Conservation (phyloP, 1,140 invertebrate genomes). For the Drosophila lini region DNA sequence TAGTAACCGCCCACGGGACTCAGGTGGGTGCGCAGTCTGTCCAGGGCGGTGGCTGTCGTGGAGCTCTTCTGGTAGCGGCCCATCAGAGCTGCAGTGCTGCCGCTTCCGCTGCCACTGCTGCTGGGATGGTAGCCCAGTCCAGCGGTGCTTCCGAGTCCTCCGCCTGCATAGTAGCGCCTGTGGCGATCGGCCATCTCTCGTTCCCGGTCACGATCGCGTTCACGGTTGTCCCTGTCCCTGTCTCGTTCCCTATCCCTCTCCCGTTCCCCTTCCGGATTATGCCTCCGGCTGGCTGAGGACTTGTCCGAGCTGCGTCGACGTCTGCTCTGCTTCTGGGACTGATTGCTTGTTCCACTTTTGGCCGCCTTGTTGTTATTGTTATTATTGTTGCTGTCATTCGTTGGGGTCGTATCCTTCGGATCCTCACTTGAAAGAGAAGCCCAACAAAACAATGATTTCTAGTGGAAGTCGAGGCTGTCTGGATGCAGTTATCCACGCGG, state of each 20-base stretch:
- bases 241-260: constrained; percentile 44
- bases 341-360: constrained; percentile 34
- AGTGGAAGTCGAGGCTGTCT: constrained; percentile 23
- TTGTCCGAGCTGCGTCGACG: constrained; percentile 74
- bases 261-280: constrained; percentile 53
- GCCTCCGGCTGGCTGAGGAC: constrained; percentile 56
- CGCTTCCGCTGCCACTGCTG: constrained; percentile 42
- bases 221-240: constrained; percentile 19
- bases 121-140: constrained; percentile 44
- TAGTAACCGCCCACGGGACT: constrained; percentile 82
- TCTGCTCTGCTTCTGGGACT: constrained; percentile 52
- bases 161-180: constrained; percentile 76
- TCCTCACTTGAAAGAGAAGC: constrained; percentile 65
- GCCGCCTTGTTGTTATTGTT: constrained; percentile 47
- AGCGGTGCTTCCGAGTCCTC: constrained; percentile 51
- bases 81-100: constrained; percentile 46
- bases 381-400: constrained; percentile 63
- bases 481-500: constrained; percentile 50
- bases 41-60: constrained; percentile 76
- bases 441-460: constrained; percentile 39
- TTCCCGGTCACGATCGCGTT: constrained; percentile 48
- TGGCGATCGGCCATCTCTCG: constrained; percentile 79
- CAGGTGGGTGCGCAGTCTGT: constrained; percentile 80
- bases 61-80: constrained; percentile 79
- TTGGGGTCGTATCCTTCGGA: constrained; percentile 57